These are phyloP conservation scores for Mormyrops attenuatus DNA, from an alignment of 2,797 vertebrate genomes.

Conservation along the genomic window DNA sequence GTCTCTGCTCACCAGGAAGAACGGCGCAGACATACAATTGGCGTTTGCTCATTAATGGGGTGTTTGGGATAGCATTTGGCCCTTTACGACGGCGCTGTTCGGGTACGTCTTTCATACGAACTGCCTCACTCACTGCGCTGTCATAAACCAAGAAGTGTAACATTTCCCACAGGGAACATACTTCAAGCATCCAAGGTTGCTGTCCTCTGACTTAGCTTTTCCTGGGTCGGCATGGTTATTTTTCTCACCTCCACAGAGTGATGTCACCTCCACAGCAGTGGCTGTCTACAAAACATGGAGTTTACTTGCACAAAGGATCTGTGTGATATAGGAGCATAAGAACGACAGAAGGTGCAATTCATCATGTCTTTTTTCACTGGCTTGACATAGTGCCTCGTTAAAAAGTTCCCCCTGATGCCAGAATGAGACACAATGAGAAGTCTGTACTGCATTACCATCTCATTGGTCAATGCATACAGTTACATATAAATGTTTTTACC, in stretches of 20 bases:
- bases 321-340: slow-evolving; percentile 31
- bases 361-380: slow-evolving; percentile 42
- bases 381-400: slow-evolving; percentile 34
- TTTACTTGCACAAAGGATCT: slow-evolving; percentile 35
- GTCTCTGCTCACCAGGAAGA: slow-evolving; percentile 4
- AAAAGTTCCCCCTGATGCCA: neutral
- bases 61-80: slow-evolving; percentile 5
- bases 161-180: slow-evolving; percentile 12
- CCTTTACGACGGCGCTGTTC: neutral
- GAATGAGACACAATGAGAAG: slow-evolving; percentile 4
- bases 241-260: slow-evolving; percentile 23
- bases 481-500: neutral
- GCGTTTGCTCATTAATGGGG: neutral
- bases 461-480: neutral
- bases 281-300: slow-evolving; percentile 37
- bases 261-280: slow-evolving; percentile 34
- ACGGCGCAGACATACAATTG: neutral
- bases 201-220: neutral
- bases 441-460: neutral
- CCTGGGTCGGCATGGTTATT: neutral
- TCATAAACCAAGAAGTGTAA: slow-evolving; percentile 15
- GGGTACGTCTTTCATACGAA: neutral
- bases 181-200: slow-evolving; percentile 10
- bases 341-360: slow-evolving; percentile 43
- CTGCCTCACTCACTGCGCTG: neutral